Percentiles rank a stretch among this genome's conserved stretches.
Conservation (phyloP, 2,888 invertebrate genomes). For the Chouioia cunea region DNA sequence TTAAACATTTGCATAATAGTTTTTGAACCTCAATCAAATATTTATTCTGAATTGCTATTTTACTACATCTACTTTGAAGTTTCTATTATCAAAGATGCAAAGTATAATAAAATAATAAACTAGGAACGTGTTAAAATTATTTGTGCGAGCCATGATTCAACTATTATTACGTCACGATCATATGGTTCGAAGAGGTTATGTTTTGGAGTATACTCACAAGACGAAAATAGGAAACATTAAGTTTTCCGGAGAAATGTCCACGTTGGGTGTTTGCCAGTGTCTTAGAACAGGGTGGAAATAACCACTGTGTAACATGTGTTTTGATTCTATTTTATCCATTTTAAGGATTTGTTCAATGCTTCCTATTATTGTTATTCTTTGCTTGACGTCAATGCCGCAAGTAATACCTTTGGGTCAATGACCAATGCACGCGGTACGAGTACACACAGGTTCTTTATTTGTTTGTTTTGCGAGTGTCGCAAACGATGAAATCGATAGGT, state of each 20-base stretch:
- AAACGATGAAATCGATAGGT: too few species aligned
- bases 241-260: slow-evolving; percentile 80
- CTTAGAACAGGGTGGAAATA: slow-evolving; percentile 88
- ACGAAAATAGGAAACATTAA: slow-evolving; percentile 91
- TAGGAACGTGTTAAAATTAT: neutral
- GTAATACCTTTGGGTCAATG: too few species aligned
- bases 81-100: neutral
- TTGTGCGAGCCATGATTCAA: neutral
- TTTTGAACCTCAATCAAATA: neutral
- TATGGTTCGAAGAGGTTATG: slow-evolving; percentile 35
- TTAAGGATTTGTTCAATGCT: slow-evolving; percentile 4
- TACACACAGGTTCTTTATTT: too few species aligned
- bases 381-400: too few species aligned
- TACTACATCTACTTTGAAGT: neutral
- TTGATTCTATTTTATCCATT: slow-evolving; percentile 65
- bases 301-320: slow-evolving; percentile 83
- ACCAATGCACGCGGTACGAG: too few species aligned
- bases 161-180: neutral
- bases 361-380: neutral
- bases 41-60: neutral
- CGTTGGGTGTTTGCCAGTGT: slow-evolving; percentile 83
- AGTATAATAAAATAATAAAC: neutral
- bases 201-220: slow-evolving; percentile 77
- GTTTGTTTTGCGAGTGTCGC: too few species aligned
- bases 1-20: too few species aligned